Base-by-base conservation (phyloP, 2,888 invertebrate species). In the Euzetes globulus region DNA sequence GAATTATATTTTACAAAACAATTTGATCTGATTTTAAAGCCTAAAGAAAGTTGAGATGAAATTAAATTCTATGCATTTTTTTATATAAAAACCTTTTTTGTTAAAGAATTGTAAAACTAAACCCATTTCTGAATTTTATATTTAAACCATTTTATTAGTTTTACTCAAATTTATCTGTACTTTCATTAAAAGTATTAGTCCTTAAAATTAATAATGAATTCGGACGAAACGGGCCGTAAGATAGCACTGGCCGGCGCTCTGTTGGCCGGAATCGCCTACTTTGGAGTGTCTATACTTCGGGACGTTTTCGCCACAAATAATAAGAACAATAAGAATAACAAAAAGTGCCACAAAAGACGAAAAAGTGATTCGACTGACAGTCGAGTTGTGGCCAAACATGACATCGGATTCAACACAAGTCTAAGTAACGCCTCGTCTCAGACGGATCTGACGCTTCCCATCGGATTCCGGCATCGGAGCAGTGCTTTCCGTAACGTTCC, bases 161-260 rank as follows among this genome's bases (percentile, higher is more conserved):
- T n/a, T n/a, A n/a, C n/a, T n/a, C n/a, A n/a, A n/a, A n/a, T n/a
- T n/a, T n/a, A n/a, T n/a, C n/a, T n/a, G n/a, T n/a, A n/a, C n/a
- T n/a, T n/a, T n/a, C n/a, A n/a, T n/a, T n/a, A n/a, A n/a, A n/a
- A n/a, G n/a, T n/a, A n/a, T n/a, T n/a, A n/a, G n/a, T n/a, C n/a
- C n/a, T n/a, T n/a, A n/a, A n/a, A n/a, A n/a, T n/a, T n/a, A n/a
- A n/a, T n/a, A 6, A 47, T 47, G 47, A 17, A 47, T 17, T 41
- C 41, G 50, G 55, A 58, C 45, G 60, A 72, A 29, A 72, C 55
- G 50, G 72, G 68, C 19, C 72, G 75, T 27, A 77, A 76, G 81
- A 83, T 84, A 11, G 85, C 84, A 4, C 79, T 85, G 60, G 84
- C 84, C 77, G 84, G 84, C 9, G 85, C 84, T 50, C 83, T 85